phyloP scores from a whole-genome alignment of 2,113 vertebrate genomes.

The Abramis brama region DNA sequence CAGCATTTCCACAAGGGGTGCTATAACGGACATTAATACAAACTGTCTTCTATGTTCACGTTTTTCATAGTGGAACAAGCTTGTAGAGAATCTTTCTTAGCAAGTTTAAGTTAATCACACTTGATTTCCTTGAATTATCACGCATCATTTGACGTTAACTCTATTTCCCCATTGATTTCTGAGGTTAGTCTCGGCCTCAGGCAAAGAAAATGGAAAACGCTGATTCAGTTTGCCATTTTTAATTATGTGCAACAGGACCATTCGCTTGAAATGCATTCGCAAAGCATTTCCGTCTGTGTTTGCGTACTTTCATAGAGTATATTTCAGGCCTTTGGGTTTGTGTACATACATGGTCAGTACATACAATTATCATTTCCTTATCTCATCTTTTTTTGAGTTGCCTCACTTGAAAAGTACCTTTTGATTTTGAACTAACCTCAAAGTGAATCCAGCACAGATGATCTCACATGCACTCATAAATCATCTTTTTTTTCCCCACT shows the following conservation, averaged over 20 bases:
- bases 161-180: not conserved
- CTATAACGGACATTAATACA: not conserved
- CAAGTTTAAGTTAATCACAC: not conserved
- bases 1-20: not conserved
- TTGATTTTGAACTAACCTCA: conserved; percentile 30
- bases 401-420: not conserved
- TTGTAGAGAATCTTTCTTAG: not conserved
- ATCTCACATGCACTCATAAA: conserved; percentile 67
- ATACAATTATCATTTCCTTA: not conserved
- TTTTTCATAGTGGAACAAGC: not conserved
- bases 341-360: not conserved
- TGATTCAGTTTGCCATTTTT: too few species aligned
- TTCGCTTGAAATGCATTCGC: too few species aligned
- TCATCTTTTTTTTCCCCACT: conserved; percentile 57
- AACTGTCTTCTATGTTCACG: not conserved
- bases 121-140: not conserved
- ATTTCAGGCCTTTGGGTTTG: not conserved
- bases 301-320: too few species aligned
- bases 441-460: conserved; percentile 52
- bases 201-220: not conserved
- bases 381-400: conserved; percentile 18
- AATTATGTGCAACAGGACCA: too few species aligned
- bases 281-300: too few species aligned
- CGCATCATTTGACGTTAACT: not conserved
- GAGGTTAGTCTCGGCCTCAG: not conserved